Percentiles rank a stretch among this genome's conserved stretches.
Conservation (phyloP, 2,797 vertebrate species). For the Acanthurus tractus region DNA sequence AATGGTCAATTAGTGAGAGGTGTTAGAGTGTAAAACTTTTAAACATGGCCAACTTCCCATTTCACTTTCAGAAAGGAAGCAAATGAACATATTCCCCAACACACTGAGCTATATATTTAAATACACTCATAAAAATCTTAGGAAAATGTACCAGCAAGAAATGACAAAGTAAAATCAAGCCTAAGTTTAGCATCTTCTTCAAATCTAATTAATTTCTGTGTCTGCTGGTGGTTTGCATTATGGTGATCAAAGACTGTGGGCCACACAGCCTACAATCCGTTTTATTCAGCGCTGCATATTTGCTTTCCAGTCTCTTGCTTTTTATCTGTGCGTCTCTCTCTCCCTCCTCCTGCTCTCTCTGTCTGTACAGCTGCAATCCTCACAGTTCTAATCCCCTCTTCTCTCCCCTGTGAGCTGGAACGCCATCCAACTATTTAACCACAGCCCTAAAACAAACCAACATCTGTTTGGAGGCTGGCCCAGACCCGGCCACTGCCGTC, state of each 20-base stretch:
- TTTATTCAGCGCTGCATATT: slow-evolving; percentile 54
- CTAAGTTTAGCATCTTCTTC: slow-evolving; percentile 16
- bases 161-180: slow-evolving; percentile 32
- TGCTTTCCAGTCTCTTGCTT: slow-evolving; percentile 51
- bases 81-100: not conserved
- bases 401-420: slow-evolving; percentile 88
- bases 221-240: slow-evolving; percentile 51
- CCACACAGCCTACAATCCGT: slow-evolving; percentile 55
- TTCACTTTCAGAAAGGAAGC: not conserved
- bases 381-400: slow-evolving; percentile 77
- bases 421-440: slow-evolving; percentile 92
- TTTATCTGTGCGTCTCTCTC: slow-evolving; percentile 37
- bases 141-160: not conserved
- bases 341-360: slow-evolving; percentile 50
- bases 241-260: slow-evolving; percentile 52
- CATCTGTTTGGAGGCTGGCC: slow-evolving; percentile 93
- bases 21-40: not conserved
- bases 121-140: not conserved
- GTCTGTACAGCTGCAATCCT: slow-evolving; percentile 90
- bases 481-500: slow-evolving; percentile 84
- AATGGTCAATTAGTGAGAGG: not conserved
- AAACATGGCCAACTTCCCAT: not conserved
- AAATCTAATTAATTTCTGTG: slow-evolving; percentile 39
- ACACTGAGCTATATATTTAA: not conserved
- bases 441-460: slow-evolving; percentile 92